phyloP scores from a whole-genome alignment of 2,797 vertebrate species.

The Cottoperca gobio region DNA sequence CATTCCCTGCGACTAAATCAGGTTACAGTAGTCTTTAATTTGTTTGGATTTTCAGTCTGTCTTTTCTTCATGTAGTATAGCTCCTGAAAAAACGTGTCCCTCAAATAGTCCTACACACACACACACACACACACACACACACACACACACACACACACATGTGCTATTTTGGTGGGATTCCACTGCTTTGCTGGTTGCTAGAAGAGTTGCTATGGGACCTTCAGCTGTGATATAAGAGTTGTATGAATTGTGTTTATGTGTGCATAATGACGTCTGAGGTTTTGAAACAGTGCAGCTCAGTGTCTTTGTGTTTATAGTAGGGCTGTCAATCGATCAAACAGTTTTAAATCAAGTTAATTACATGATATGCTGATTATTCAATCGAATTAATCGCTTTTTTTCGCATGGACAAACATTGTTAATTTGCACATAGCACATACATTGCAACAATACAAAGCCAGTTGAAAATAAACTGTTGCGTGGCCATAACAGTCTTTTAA shows the following conservation, averaged over 20 bases:
- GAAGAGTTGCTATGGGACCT: constrained; percentile 22
- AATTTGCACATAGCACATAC: no score
- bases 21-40: background rate
- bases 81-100: background rate
- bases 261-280: constrained; percentile 23
- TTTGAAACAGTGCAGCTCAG: constrained; percentile 18
- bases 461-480: no score
- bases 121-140: constrained; percentile 18
- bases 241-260: constrained; percentile 31
- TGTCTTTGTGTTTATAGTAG: background rate
- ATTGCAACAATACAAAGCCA: no score
- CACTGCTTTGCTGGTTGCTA: constrained; percentile 23
- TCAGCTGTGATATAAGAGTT: constrained; percentile 38
- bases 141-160: constrained; percentile 18
- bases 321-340: no score
- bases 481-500: no score
- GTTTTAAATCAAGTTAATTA: no score
- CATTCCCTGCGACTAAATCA: background rate
- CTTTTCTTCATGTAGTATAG: background rate
- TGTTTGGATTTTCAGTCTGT: background rate
- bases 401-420: no score
- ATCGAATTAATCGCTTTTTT: no score
- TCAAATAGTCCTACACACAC: background rate
- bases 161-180: constrained; percentile 19
- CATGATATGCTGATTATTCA: no score